These are phyloP conservation scores for Clivina fossor DNA, from an alignment of 2,888 invertebrate genomes.

Conservation along the genomic window DNA sequence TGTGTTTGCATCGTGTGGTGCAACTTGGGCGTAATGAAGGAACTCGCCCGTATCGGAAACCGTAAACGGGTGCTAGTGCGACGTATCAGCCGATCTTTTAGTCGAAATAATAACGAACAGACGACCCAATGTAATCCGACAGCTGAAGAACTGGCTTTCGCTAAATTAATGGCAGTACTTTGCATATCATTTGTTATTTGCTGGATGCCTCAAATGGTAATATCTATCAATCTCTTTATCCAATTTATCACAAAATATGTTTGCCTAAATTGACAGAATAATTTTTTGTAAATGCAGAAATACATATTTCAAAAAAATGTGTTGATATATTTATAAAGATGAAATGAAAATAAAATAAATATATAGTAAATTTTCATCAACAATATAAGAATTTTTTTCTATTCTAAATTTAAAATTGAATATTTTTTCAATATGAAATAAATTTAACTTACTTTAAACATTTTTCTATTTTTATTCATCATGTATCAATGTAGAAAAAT, in stretches of 20 bases:
- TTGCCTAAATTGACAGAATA: too few species aligned
- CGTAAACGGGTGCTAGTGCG: constrained; percentile 51
- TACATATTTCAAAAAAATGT: too few species aligned
- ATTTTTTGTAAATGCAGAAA: too few species aligned
- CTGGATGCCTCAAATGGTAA: constrained; percentile 88
- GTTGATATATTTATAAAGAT: too few species aligned
- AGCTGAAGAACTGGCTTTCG: constrained; percentile 82
- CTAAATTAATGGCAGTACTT: constrained; percentile 79
- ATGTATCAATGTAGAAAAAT: too few species aligned
- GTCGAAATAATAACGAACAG: constrained; percentile 33
- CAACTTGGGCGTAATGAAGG: constrained; percentile 79
- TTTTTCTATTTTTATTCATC: too few species aligned
- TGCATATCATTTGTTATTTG: constrained; percentile 81
- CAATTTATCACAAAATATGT: background rate
- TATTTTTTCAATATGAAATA: too few species aligned
- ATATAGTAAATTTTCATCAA: too few species aligned
- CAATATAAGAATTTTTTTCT: too few species aligned
- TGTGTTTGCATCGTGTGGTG: constrained; percentile 78
- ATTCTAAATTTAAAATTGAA: too few species aligned
- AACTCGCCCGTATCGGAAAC: constrained; percentile 64
- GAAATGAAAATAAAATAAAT: too few species aligned
- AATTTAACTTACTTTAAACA: too few species aligned
- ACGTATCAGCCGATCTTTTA: constrained; percentile 52
- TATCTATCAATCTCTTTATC: constrained; percentile 38
- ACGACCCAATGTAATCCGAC: constrained; percentile 55